Evolutionary conservation across 2,113 vertebrate species (phyloP), one percentile per base, ranked within the genome.

Genomic region (Gasterosteus nipponicus): DNA sequence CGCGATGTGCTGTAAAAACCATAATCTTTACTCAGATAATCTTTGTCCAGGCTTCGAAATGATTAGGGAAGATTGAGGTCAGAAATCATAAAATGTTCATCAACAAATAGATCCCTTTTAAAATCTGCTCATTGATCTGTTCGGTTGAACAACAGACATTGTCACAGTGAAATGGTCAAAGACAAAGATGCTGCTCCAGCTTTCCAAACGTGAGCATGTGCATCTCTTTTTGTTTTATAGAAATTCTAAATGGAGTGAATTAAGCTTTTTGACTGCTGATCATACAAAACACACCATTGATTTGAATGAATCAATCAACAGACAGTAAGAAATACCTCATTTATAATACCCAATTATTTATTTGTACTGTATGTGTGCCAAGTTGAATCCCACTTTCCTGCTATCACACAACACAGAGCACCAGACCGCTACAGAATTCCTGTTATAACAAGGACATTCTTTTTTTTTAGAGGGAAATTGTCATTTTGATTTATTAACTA

Each of bases 1-100:
- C 79, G 76, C 73, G 57, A 26, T 73, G 80, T 85, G 85, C 78
- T 82, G 74, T 78, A 80, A 80, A 91, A 89, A 92, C 83, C 82
- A 91, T 92, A 91, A 94, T 93, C 89, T 92, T 83, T 80, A 60
- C 65, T 42, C 82, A 71, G 75, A 86, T 94, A 90, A 94, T 94
- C 92, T 92, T 89, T 82, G 54, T 82, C 78, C 72, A n/a, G 75
- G 89, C 90, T 88, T 91, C 84, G 49, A 73, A 92, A 92, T 91
- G 86, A 90, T 92, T 92, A 90, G 80, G 77, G 53, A 84, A 90
- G 91, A 94, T 94, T 94, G 86, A 93, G 94, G 94, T 94, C 93
- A 94, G 83, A 91, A 94, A 91, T 91, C 91, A 88, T 86, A 88
- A 86, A 84, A 90, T 91, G 77, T 84, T 56, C 35, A 38, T 38